Conservation (phyloP, 2,888 invertebrate species). For the Trachelus stipa region DNA sequence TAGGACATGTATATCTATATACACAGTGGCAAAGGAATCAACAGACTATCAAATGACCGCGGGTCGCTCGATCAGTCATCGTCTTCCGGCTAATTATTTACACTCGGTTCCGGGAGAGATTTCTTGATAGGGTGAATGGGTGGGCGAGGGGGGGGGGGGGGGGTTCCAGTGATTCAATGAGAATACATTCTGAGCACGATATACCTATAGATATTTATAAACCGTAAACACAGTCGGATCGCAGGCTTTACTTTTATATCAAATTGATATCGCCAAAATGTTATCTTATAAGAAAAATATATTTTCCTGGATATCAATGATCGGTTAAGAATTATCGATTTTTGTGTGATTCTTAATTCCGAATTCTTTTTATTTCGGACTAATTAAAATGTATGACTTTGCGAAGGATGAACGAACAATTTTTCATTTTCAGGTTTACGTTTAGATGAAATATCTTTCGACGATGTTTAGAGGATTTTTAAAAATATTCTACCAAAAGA, state of each 20-base stretch:
- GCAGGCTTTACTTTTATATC: neutral
- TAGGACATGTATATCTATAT: neutral
- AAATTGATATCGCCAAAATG: neutral
- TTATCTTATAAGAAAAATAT: neutral
- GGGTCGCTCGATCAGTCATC: conserved; percentile 21
- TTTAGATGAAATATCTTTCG: no score
- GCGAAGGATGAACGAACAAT: no score
- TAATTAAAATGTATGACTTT: no score
- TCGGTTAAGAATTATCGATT: neutral
- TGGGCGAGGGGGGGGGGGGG: neutral
- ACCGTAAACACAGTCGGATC: neutral
- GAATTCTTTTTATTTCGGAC: neutral
- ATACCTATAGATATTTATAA: neutral
- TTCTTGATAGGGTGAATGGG: neutral
- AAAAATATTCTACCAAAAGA: no score
- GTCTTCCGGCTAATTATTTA: conserved; percentile 24
- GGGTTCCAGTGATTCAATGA: neutral
- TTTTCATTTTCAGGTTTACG: no score
- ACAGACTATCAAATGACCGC: conserved; percentile 14
- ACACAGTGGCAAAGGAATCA: neutral
- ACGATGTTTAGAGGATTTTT: no score
- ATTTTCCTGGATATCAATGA: neutral
- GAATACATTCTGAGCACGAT: neutral
- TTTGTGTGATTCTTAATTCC: neutral
- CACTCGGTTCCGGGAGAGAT: conserved; percentile 23